Evolutionary conservation across 2,797 vertebrate genomes (phyloP), one percentile per base, ranked within the genome.

Genomic region (Galaxias olidus): DNA sequence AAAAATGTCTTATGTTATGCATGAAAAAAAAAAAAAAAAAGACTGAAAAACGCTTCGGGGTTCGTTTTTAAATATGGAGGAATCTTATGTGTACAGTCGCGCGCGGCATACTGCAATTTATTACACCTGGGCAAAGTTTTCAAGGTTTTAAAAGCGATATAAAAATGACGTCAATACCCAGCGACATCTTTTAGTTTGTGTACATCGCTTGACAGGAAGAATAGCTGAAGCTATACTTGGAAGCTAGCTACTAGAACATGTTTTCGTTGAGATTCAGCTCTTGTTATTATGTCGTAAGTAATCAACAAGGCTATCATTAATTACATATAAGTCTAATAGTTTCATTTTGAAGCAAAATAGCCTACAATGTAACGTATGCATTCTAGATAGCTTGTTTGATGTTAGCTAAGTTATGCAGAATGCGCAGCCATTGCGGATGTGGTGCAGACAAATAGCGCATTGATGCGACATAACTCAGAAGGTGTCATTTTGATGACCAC

Each of bases 361-460:
- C 3, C 14, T 49, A 49, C 2, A 17, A 11, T 40, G n/a, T 49
- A 41, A 15, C 46, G 18, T 6, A 30, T 19, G 19, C 40, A 10
- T 18, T 46, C 4, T 17, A 53, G 0, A 64, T 54, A 72, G 71
- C 69, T 72, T 66, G 85, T 83, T 70, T 75, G 52, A 66, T 75
- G 57, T 71, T 70, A 55, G 69, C 80, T 89, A 89, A 89, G 90
- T 81, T 91, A 92, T 92, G 91, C 90, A 85, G 87, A 87, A 91
- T 91, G 88, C 90, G 86, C 90, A 91, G 84, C 81, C 89, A 84
- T 91, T 93, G 91, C 92, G 91, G 90, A 91, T 89, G 88, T 89
- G 79, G 90, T 90, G 90, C 90, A 90, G 87, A 90, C 76, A 73
- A 78, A 87, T 89, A 84, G 89, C 91, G 88, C 88, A 91, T 83